phyloP scores from a whole-genome alignment of 2,888 invertebrate species.

The Tetranychus truncatus region DNA sequence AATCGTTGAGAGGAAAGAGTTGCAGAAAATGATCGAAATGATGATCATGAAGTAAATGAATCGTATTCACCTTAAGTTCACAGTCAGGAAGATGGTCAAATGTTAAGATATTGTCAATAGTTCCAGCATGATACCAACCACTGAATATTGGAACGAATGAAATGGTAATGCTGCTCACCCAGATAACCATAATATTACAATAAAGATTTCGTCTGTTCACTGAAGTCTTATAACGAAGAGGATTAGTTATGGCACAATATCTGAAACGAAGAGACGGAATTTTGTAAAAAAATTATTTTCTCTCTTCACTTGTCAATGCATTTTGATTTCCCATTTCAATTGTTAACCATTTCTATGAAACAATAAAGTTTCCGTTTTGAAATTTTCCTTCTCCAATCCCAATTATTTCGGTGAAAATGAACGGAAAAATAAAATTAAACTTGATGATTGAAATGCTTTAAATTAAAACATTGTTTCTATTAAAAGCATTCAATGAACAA shows the following conservation, averaged over 20 bases:
- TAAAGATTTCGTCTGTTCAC: constrained; percentile 28
- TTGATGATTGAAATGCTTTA: neutral
- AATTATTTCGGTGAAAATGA: neutral
- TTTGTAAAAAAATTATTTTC: no score
- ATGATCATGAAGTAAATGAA: neutral
- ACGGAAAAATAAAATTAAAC: neutral
- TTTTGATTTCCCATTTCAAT: no score
- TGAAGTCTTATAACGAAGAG: constrained; percentile 29
- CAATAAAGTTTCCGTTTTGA: no score
- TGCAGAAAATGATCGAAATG: constrained; percentile 27
- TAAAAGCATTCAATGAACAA: no score
- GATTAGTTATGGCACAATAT: constrained; percentile 31
- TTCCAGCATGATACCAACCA: constrained; percentile 30
- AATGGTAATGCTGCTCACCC: constrained; percentile 30
- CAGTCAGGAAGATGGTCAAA: constrained; percentile 14
- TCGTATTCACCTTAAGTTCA: constrained; percentile 16
- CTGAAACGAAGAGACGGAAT: constrained; percentile 19
- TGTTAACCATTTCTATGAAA: no score
- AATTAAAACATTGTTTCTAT: neutral
- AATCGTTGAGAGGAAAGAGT: neutral
- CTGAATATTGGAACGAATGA: constrained; percentile 32
- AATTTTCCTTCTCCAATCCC: no score
- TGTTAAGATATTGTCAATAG: constrained; percentile 20
- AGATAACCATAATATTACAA: constrained; percentile 30
- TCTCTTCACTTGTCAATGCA: no score